A percentile compares a stretch with the other conserved stretches of the same genome.
phyloP scores from a whole-genome alignment of 2,797 vertebrate genomes.

The Holocentrus rufus region DNA sequence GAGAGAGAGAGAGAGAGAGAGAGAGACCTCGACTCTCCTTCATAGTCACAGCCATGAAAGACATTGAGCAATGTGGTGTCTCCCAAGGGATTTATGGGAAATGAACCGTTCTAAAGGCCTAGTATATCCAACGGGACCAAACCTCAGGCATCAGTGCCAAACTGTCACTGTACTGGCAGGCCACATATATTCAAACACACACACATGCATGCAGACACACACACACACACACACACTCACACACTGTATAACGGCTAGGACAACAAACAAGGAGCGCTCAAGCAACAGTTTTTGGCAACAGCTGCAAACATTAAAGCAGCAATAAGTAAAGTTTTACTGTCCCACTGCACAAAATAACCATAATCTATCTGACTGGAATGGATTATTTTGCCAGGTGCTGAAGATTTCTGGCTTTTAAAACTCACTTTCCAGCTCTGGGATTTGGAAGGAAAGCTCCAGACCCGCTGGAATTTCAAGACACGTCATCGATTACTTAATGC shows the following conservation, averaged over 20 bases:
- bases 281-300: neutral
- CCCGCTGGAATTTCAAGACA: too few relatives aligned
- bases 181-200: conserved; percentile 36
- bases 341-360: neutral
- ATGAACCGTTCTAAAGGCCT: conserved; percentile 68
- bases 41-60: conserved; percentile 46
- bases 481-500: too few relatives aligned
- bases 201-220: conserved; percentile 14
- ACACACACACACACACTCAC: neutral
- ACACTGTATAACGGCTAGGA: neutral
- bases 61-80: conserved; percentile 60
- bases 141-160: conserved; percentile 63
- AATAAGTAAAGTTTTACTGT: neutral
- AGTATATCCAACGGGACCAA: conserved; percentile 58
- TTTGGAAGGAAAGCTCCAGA: too few relatives aligned
- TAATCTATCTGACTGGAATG: neutral
- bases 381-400: too few relatives aligned
- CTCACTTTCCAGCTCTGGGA: too few relatives aligned
- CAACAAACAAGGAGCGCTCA: neutral
- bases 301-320: neutral
- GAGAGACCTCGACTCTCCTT: conserved; percentile 51
- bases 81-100: conserved; percentile 65
- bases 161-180: conserved; percentile 62
- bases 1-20: conserved; percentile 21
- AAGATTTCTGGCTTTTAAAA: too few relatives aligned